Conservation (phyloP, 2,113 vertebrate species). For the Ophthalmolycus amberensis region DNA sequence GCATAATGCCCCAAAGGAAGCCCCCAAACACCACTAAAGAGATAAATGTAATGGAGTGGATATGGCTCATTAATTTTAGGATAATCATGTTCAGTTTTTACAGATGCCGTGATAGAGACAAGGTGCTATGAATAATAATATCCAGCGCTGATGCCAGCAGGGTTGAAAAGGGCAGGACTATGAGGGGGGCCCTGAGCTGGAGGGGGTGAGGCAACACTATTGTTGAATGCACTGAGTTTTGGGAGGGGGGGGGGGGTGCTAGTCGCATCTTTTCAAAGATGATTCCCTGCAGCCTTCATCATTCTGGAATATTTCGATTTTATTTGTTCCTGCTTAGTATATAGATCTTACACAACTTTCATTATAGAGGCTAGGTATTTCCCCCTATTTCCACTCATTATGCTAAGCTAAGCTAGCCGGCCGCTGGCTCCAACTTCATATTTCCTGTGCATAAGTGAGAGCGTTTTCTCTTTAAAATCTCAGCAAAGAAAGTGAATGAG, state of each 20-base stretch:
- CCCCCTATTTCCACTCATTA: background rate
- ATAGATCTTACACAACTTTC: background rate
- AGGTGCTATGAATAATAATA: constrained; percentile 75
- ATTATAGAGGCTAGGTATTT: background rate
- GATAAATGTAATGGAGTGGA: constrained; percentile 77
- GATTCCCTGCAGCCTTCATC: constrained; percentile 48
- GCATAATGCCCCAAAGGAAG: constrained; percentile 75
- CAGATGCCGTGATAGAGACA: constrained; percentile 74
- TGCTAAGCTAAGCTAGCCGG: background rate
- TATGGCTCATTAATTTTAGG: constrained; percentile 79
- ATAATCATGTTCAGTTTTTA: constrained; percentile 76
- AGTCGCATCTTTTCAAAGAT: constrained; percentile 59
- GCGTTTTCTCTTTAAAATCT: background rate
- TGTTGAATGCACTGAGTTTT: constrained; percentile 43
- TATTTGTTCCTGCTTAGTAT: background rate
- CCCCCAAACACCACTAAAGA: constrained; percentile 79
- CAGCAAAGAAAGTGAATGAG: background rate
- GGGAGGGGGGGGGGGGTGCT: background rate
- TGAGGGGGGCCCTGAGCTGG: constrained; percentile 45
- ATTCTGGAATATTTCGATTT: constrained; percentile 15
- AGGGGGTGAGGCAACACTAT: constrained; percentile 56
- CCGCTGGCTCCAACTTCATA: background rate
- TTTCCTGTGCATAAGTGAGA: too few species aligned
- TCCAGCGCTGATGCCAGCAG: constrained; percentile 49
- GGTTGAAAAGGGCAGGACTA: constrained; percentile 64